These are phyloP conservation scores for Cerceris ruficornis DNA, from an alignment of 2,888 invertebrate genomes.

Conservation along the genomic window DNA sequence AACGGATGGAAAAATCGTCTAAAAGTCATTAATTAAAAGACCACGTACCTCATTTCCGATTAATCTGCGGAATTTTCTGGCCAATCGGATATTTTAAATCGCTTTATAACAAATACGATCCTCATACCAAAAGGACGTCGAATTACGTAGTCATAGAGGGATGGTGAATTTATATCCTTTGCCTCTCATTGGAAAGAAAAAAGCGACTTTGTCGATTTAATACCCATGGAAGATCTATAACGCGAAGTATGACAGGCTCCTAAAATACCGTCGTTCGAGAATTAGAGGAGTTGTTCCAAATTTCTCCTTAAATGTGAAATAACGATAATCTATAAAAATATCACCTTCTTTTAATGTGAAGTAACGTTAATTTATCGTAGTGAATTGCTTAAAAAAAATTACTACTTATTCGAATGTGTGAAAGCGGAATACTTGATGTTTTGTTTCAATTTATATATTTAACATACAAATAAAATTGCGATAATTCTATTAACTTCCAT, in stretches of 20 bases:
- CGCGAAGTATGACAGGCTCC: neutral
- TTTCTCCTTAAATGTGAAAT: constrained; percentile 23
- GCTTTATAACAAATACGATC: constrained; percentile 31
- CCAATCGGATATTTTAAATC: constrained; percentile 15
- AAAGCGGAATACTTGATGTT: too few species aligned
- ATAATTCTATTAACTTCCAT: too few species aligned
- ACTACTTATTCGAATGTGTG: too few species aligned
- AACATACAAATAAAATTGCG: too few species aligned
- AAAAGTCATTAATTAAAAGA: constrained; percentile 25
- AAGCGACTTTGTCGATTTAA: constrained; percentile 30
- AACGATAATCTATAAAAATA: constrained; percentile 13
- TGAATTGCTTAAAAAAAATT: too few species aligned
- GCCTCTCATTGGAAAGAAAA: constrained; percentile 13
- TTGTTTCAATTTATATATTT: too few species aligned
- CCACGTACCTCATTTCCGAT: neutral
- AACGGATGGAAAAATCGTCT: neutral
- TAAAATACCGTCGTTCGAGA: constrained; percentile 48
- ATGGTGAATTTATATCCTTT: constrained; percentile 11
- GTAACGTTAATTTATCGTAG: too few species aligned
- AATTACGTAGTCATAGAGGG: constrained; percentile 20
- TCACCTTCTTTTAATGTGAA: too few species aligned
- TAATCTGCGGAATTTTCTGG: constrained; percentile 31
- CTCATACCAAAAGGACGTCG: constrained; percentile 23
- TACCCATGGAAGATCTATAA: constrained; percentile 30
- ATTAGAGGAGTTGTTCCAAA: constrained; percentile 37